Evolutionary conservation across 2,797 vertebrate genomes (phyloP).

Genomic region (Malacoctenus gilli): DNA sequence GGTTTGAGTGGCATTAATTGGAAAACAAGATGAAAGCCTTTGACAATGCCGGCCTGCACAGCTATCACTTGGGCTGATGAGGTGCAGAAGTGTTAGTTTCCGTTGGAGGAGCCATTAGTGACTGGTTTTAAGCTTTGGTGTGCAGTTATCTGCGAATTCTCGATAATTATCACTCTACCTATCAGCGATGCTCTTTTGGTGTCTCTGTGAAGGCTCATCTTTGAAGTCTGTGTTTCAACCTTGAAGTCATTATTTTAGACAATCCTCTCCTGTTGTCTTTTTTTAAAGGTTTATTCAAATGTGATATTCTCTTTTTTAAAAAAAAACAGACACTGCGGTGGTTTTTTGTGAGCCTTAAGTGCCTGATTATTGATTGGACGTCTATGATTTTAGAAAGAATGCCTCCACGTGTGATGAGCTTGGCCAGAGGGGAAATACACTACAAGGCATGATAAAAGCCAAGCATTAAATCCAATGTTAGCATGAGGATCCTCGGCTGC

Average conservation of each 20-base stretch:
- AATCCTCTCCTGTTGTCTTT: background rate
- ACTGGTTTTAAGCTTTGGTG: slow-evolving; percentile 26
- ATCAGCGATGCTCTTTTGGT: slow-evolving; percentile 5
- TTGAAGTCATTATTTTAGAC: background rate
- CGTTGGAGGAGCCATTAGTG: slow-evolving; percentile 36
- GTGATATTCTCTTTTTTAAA: slow-evolving; percentile 10
- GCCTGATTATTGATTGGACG: background rate
- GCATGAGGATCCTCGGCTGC: background rate
- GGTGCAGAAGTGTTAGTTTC: slow-evolving; percentile 35
- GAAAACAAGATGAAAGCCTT: slow-evolving; percentile 51
- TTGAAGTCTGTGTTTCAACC: slow-evolving; percentile 10
- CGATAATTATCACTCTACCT: slow-evolving; percentile 31
- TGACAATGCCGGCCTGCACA: slow-evolving; percentile 44
- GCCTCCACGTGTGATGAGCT: background rate
- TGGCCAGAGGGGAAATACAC: background rate
- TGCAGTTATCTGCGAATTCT: slow-evolving; percentile 20
- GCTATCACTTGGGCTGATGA: slow-evolving; percentile 45
- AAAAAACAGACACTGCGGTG: background rate
- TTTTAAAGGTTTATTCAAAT: background rate
- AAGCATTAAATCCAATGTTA: background rate
- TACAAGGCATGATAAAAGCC: background rate
- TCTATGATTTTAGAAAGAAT: background rate
- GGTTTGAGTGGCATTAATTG: slow-evolving; percentile 70
- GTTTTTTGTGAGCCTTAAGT: background rate
- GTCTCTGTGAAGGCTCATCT: slow-evolving; percentile 1